These are phyloP conservation scores for Herpetotheres cachinnans DNA, from an alignment of 2,113 vertebrate species.

Conservation along the genomic window DNA sequence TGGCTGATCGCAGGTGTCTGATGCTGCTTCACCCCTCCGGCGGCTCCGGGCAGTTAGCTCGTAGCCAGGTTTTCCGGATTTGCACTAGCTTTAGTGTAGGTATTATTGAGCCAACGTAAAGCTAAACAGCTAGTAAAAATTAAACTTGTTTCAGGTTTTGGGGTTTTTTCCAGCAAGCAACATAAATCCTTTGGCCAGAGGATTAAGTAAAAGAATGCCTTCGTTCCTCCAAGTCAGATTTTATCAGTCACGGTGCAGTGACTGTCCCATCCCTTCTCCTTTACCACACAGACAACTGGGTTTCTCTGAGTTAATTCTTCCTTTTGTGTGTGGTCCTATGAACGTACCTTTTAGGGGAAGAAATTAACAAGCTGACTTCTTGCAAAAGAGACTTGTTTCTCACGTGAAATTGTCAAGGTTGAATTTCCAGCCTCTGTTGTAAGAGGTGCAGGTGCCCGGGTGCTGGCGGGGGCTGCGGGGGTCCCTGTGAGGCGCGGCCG, in stretches of 20 bases:
- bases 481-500: accelerated
- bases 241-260: background rate
- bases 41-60: background rate
- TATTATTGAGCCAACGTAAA: background rate
- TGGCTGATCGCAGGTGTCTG: background rate
- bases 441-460: too few species aligned
- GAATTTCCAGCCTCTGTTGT: background rate
- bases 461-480: accelerated
- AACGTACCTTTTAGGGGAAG: accelerated
- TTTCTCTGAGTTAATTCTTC: background rate
- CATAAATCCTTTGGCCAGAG: background rate
- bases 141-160: background rate
- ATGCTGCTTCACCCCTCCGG: background rate
- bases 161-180: background rate
- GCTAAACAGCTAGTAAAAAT: background rate
- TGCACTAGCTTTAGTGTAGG: background rate
- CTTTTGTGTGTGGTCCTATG: too few species aligned
- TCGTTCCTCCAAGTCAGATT: background rate
- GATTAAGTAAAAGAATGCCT: background rate
- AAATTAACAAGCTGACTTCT: background rate
- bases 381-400: background rate
- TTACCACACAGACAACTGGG: background rate
- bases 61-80: background rate
- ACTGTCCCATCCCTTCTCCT: background rate
- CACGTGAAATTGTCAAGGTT: background rate